These are phyloP conservation scores for Enchytraeus crypticus DNA, from an alignment of 2,888 invertebrate genomes.

Conservation along the genomic window DNA sequence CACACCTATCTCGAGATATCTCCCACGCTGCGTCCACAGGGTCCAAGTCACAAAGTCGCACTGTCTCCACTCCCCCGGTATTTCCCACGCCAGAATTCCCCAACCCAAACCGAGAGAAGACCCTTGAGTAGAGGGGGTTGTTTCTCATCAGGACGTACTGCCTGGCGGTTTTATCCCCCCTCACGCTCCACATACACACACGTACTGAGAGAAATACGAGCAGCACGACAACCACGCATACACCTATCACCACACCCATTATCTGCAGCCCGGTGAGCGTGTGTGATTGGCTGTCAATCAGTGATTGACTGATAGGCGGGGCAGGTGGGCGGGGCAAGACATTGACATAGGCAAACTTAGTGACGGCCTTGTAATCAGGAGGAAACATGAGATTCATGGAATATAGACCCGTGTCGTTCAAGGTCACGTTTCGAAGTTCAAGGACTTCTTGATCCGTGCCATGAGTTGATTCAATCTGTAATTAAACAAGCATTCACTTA, in stretches of 20 bases:
- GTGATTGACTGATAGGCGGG: neutral
- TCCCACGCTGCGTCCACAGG: slow-evolving; percentile 47
- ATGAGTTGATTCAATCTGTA: neutral
- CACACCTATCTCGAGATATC: slow-evolving; percentile 3
- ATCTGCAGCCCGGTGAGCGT: neutral
- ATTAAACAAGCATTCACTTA: too few species aligned
- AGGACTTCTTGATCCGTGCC: neutral
- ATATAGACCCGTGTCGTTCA: slow-evolving; percentile 11
- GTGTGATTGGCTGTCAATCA: neutral
- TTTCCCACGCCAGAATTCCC: too few species aligned
- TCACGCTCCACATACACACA: neutral
- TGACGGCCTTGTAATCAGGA: neutral
- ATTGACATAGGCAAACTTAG: slow-evolving; percentile 1
- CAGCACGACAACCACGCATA: neutral
- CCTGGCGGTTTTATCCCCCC: slow-evolving; percentile 60
- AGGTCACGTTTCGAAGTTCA: slow-evolving; percentile 1
- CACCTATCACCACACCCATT: neutral
- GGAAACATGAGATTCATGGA: slow-evolving; percentile 2
- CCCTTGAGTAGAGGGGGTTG: slow-evolving; percentile 46
- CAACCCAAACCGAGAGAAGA: too few species aligned
- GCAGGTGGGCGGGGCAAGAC: neutral
- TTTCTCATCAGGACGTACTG: slow-evolving; percentile 44
- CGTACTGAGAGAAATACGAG: neutral
- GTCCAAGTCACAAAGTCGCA: too few species aligned
- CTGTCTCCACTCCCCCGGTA: too few species aligned